Conservation (phyloP, 1,140 invertebrate genomes). For the Drosophila sturtevanti region DNA sequence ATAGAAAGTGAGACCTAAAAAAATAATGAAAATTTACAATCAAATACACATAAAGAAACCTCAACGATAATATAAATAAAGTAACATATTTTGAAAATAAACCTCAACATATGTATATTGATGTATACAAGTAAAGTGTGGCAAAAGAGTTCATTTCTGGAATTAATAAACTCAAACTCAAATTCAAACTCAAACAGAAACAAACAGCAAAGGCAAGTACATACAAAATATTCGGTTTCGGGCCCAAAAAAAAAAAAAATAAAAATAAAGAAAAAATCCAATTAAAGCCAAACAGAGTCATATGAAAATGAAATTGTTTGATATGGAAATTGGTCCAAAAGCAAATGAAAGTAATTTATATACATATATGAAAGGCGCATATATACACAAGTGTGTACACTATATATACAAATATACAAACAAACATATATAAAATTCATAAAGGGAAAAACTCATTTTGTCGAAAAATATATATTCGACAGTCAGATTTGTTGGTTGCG, state of each 20-base stretch:
- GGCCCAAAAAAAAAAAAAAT: background rate
- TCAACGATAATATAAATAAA: too few relatives aligned
- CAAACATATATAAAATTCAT: background rate
- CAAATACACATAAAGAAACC: background rate
- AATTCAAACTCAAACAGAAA: background rate
- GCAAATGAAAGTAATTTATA: slow-evolving; percentile 3
- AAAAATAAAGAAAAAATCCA: background rate
- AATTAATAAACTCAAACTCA: slow-evolving; percentile 6
- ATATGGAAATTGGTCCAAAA: slow-evolving; percentile 1
- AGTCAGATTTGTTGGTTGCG: background rate
- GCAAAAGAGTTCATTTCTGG: background rate
- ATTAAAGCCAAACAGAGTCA: background rate
- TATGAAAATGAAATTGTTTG: slow-evolving; percentile 8
- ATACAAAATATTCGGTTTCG: background rate
- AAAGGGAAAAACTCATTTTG: background rate
- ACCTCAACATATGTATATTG: background rate
- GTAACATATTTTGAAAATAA: too few relatives aligned
- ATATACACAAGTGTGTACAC: background rate
- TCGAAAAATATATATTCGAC: background rate
- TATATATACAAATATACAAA: background rate
- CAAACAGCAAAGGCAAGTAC: slow-evolving; percentile 1
- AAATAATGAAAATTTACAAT: background rate
- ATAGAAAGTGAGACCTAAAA: slow-evolving; percentile 7
- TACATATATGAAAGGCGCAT: background rate
- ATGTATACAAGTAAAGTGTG: background rate